These are phyloP conservation scores for Melanostoma mellinum DNA, from an alignment of 2,888 invertebrate species.

Conservation along the genomic window DNA sequence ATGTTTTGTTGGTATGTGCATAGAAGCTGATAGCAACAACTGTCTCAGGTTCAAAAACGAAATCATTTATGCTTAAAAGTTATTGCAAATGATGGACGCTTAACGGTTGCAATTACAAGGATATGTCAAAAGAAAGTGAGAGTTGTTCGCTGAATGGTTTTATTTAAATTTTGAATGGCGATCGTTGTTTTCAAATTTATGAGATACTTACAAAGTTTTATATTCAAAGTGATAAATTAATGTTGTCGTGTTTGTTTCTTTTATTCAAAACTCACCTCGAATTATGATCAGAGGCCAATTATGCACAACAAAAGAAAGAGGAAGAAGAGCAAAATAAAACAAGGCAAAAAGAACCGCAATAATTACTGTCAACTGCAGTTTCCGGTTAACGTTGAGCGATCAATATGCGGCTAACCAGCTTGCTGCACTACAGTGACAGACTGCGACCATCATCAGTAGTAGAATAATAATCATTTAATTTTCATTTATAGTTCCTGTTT, in stretches of 20 bases:
- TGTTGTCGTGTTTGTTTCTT: constrained; percentile 5
- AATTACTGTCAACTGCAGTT: constrained; percentile 68
- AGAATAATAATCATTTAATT: constrained; percentile 65
- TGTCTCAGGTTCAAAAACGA: constrained; percentile 65
- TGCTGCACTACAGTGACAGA: neutral
- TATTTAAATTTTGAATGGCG: constrained; percentile 33
- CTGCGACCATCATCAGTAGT: constrained; percentile 37
- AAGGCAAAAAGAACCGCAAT: constrained; percentile 32
- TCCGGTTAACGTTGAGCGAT: constrained; percentile 65
- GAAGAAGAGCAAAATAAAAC: neutral
- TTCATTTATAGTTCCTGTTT: constrained; percentile 67
- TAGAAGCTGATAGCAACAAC: constrained; percentile 9
- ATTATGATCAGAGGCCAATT: constrained; percentile 51
- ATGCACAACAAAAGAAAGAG: constrained; percentile 26
- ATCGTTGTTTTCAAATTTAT: constrained; percentile 42
- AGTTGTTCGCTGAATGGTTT: constrained; percentile 53
- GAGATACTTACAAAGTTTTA: constrained; percentile 32
- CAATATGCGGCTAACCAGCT: constrained; percentile 34
- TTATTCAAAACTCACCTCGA: constrained; percentile 2
- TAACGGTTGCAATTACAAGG: constrained; percentile 66
- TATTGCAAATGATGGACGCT: constrained; percentile 55
- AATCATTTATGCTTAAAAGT: constrained; percentile 56
- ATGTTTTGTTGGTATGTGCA: constrained; percentile 15
- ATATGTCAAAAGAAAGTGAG: constrained; percentile 60
- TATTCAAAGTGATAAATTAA: constrained; percentile 15